phyloP scores from a whole-genome alignment of 2,797 vertebrate species.

The Thunnus albacares region DNA sequence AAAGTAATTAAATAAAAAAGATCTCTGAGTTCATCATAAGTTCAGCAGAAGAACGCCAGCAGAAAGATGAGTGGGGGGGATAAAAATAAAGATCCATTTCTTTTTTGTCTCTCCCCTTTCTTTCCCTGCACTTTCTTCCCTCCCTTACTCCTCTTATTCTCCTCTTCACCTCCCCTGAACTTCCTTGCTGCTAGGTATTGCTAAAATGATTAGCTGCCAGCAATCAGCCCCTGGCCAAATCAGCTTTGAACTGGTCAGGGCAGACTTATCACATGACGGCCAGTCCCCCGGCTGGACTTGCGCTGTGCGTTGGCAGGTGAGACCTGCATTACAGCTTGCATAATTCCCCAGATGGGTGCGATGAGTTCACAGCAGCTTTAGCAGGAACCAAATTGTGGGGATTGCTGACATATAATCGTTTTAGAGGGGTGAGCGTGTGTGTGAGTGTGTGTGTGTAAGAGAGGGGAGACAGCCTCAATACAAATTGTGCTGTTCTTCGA shows the following conservation, averaged over 20 bases:
- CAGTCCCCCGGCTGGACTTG: slow-evolving; percentile 74
- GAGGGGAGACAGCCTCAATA: slow-evolving; percentile 63
- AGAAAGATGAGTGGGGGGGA: slow-evolving; percentile 35
- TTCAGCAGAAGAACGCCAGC: slow-evolving; percentile 66
- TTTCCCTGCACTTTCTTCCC: not conserved
- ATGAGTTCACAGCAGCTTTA: slow-evolving; percentile 87
- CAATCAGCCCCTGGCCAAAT: slow-evolving; percentile 82
- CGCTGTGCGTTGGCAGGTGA: slow-evolving; percentile 82
- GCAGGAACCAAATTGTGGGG: slow-evolving; percentile 83
- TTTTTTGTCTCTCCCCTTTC: slow-evolving; percentile 10
- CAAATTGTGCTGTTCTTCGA: slow-evolving; percentile 64
- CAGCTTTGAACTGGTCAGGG: slow-evolving; percentile 87
- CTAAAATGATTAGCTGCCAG: slow-evolving; percentile 88
- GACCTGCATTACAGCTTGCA: slow-evolving; percentile 82
- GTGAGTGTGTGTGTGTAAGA: slow-evolving; percentile 24
- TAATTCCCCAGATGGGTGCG: slow-evolving; percentile 87
- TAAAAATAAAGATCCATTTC: slow-evolving; percentile 50
- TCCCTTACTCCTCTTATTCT: slow-evolving; percentile 39
- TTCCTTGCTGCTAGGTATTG: slow-evolving; percentile 78
- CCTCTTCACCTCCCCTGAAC: slow-evolving; percentile 54
- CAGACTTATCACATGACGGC: slow-evolving; percentile 86
- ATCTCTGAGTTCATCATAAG: slow-evolving; percentile 69
- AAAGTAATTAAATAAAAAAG: slow-evolving; percentile 55
- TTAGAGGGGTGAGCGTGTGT: slow-evolving; percentile 73
- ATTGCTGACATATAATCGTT: slow-evolving; percentile 89